Conservation (phyloP, 2,113 vertebrate genomes). For the Rhinolophus sinicus region DNA sequence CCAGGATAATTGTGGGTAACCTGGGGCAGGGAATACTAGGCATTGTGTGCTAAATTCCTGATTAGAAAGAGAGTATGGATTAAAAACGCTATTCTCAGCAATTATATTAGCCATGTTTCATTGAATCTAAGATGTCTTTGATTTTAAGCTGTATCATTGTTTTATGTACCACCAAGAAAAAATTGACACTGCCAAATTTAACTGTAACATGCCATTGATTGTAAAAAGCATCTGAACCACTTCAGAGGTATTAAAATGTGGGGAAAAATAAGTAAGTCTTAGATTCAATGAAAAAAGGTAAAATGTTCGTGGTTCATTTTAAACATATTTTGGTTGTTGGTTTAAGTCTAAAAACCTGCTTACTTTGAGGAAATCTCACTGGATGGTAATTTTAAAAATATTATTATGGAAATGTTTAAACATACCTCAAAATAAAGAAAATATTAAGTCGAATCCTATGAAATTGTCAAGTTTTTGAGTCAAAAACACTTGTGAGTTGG, state of each 20-base stretch:
- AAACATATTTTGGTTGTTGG: slow-evolving; percentile 31
- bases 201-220: neutral
- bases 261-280: neutral
- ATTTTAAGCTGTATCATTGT: slow-evolving; percentile 53
- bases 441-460: slow-evolving; percentile 7
- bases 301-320: slow-evolving; percentile 26
- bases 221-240: slow-evolving; percentile 24
- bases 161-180: slow-evolving; percentile 45
- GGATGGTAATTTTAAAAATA: slow-evolving; percentile 16
- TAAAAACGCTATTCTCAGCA: slow-evolving; percentile 46
- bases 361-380: slow-evolving; percentile 54
- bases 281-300: neutral
- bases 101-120: slow-evolving; percentile 32
- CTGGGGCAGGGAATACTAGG: neutral
- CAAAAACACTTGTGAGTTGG: neutral
- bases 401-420: slow-evolving; percentile 27
- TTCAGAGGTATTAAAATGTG: slow-evolving; percentile 51
- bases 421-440: slow-evolving; percentile 10
- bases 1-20: slow-evolving; percentile 19
- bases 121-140: slow-evolving; percentile 39
- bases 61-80: slow-evolving; percentile 34
- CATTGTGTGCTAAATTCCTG: slow-evolving; percentile 39
- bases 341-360: slow-evolving; percentile 44
- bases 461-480: slow-evolving; percentile 4
- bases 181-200: slow-evolving; percentile 31